These are phyloP conservation scores for Enhydra lutris DNA, from an alignment of 2,113 vertebrate species.

Conservation along the genomic window DNA sequence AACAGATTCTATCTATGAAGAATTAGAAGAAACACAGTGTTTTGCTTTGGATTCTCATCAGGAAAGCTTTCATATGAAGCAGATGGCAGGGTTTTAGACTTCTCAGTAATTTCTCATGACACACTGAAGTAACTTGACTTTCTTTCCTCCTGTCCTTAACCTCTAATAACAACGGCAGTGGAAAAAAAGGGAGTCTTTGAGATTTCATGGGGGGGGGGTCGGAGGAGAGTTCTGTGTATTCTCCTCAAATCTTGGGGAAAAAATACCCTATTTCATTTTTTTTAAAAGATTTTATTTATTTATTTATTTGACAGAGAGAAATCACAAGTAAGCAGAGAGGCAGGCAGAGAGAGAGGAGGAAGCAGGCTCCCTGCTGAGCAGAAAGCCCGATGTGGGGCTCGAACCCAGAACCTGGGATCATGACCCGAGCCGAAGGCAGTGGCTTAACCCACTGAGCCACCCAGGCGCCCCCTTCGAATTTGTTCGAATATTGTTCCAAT, in stretches of 20 bases:
- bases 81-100: slow-evolving; percentile 16
- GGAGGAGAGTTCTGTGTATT: neutral
- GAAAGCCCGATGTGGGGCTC: no score
- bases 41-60: neutral
- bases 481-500: no score
- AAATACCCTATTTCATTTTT: neutral
- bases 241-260: neutral
- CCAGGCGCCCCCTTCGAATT: no score
- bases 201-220: neutral
- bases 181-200: neutral
- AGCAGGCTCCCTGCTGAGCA: no score
- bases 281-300: no score
- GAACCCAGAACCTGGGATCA: no score
- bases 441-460: no score
- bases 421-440: no score
- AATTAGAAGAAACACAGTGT: neutral
- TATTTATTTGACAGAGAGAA: no score
- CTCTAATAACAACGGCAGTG: neutral
- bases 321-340: no score
- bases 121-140: neutral
- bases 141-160: slow-evolving; percentile 1
- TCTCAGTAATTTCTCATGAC: slow-evolving; percentile 1
- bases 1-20: neutral
- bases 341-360: no score
- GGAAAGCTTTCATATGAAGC: neutral